phyloP scores from a whole-genome alignment of 2,113 vertebrate genomes.

The Chloropsis cyanopogon region DNA sequence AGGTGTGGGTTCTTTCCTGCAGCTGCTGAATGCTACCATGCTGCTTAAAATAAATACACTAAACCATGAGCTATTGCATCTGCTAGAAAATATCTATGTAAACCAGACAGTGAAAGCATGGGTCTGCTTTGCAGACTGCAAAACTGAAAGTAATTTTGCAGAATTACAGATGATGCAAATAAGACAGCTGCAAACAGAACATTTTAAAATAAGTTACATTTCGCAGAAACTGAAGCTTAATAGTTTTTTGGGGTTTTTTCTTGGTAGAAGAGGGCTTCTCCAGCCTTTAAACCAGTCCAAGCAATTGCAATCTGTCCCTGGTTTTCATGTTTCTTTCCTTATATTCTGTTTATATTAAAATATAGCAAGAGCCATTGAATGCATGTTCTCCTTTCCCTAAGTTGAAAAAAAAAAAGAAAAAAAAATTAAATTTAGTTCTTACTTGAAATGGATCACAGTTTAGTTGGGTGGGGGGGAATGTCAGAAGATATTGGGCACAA shows the following conservation, averaged over 20 bases:
- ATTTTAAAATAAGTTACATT: not conserved
- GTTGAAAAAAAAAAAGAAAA: fast-evolving
- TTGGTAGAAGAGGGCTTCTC: not conserved
- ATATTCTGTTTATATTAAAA: not conserved
- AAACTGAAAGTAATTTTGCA: constrained; percentile 34
- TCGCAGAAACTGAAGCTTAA: not conserved
- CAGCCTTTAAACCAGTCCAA: not conserved
- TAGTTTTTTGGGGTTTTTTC: not conserved
- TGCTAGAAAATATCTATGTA: not conserved
- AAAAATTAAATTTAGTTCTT: not conserved
- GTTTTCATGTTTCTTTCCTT: not conserved
- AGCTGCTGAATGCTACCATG: not conserved
- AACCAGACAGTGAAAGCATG: not conserved
- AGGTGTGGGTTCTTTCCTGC: not conserved
- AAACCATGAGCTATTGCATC: not conserved
- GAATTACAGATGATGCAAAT: not conserved
- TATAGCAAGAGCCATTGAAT: not conserved
- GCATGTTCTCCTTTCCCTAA: not conserved
- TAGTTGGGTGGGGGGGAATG: fast-evolving
- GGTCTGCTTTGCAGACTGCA: not conserved
- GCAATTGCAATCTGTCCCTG: not conserved
- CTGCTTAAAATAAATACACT: not conserved
- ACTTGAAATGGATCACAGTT: not conserved
- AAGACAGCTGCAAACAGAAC: not conserved
- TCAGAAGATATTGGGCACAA: not conserved